phyloP scores from a whole-genome alignment of 2,797 vertebrate genomes.

The Bryconaethiops microstoma region DNA sequence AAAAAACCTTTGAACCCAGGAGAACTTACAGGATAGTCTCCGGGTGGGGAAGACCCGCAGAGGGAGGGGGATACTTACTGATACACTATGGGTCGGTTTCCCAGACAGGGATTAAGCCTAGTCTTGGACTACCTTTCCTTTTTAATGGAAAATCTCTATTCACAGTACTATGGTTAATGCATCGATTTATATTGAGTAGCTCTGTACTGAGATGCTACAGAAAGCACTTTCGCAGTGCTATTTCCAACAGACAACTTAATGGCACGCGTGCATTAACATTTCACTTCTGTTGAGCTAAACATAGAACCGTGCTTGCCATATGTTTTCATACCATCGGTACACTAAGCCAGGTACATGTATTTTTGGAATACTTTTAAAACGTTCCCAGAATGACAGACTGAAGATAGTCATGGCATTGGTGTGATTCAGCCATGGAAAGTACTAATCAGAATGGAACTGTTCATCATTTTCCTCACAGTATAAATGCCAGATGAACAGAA shows the following conservation, averaged over 20 bases:
- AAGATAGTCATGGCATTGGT: neutral
- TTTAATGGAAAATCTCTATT: too few relatives aligned
- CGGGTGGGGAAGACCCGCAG: too few relatives aligned
- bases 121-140: too few relatives aligned
- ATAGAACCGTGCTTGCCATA: neutral
- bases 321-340: neutral
- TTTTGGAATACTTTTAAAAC: neutral
- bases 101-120: too few relatives aligned
- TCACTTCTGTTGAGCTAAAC: neutral
- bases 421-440: neutral
- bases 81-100: too few relatives aligned
- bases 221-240: neutral
- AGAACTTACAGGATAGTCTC: too few relatives aligned
- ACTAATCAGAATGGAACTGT: neutral
- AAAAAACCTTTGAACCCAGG: too few relatives aligned
- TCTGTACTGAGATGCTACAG: neutral
- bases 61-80: too few relatives aligned
- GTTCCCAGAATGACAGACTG: neutral
- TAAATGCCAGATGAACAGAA: neutral
- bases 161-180: too few relatives aligned
- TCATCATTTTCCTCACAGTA: neutral
- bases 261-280: neutral
- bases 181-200: neutral
- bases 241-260: conserved; percentile 1
- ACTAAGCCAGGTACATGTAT: neutral